Evolutionary conservation across 2,113 vertebrate species (phyloP).

Genomic region (Bucco capensis): DNA sequence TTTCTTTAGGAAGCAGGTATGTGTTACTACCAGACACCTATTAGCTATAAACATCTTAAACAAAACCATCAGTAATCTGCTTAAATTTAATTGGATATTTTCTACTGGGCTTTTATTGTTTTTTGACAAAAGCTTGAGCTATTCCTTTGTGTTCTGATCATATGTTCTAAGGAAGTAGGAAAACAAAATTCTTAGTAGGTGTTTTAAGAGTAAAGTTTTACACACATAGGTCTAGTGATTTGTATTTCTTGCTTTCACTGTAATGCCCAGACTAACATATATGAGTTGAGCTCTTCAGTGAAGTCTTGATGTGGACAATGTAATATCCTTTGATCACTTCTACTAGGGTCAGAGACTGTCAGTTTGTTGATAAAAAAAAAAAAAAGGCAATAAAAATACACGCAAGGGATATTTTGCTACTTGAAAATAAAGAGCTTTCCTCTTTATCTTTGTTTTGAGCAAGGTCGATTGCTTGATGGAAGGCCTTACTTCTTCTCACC

Average conservation of each 20-base stretch:
- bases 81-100: not conserved
- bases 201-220: not conserved
- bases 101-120: not conserved
- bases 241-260: not conserved
- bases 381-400: not conserved
- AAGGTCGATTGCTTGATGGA: not conserved
- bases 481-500: not conserved
- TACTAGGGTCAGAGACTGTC: not conserved
- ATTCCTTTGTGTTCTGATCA: not conserved
- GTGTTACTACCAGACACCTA: not conserved
- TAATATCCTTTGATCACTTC: not conserved
- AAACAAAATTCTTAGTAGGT: not conserved
- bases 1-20: not conserved
- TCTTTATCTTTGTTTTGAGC: not conserved
- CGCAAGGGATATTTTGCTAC: not conserved
- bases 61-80: not conserved
- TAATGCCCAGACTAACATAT: not conserved
- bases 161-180: not conserved
- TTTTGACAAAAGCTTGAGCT: not conserved
- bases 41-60: not conserved
- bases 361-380: not conserved
- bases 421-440: not conserved
- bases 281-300: not conserved
- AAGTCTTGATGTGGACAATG: not conserved
- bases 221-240: not conserved